phyloP scores from a whole-genome alignment of 2,888 invertebrate species.

The Eretmocerus hayati region DNA sequence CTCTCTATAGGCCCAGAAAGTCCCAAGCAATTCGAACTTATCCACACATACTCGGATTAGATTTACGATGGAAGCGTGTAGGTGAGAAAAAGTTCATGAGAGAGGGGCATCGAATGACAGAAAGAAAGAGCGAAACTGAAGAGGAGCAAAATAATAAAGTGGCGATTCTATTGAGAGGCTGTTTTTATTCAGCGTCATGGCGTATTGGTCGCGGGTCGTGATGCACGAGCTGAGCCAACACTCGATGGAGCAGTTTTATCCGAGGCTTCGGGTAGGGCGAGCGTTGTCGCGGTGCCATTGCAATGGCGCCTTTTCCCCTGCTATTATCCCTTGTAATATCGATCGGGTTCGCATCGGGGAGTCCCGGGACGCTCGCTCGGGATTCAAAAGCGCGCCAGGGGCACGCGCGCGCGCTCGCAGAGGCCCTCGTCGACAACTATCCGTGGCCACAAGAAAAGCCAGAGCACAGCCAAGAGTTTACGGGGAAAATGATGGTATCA shows the following conservation, averaged over 20 bases:
- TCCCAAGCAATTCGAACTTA: too few species aligned
- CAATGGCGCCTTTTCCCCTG: conserved; percentile 18
- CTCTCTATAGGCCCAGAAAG: too few species aligned
- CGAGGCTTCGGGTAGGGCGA: neutral
- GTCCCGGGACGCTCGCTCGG: too few species aligned
- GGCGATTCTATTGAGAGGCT: conserved; percentile 8
- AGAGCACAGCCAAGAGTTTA: too few species aligned
- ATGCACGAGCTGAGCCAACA: neutral
- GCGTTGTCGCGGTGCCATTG: neutral
- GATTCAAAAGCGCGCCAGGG: neutral
- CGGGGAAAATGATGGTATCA: conserved; percentile 14
- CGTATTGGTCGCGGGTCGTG: neutral
- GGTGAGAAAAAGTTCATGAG: too few species aligned
- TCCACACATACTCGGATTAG: too few species aligned
- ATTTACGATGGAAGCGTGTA: too few species aligned
- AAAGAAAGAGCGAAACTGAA: neutral
- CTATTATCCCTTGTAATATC: conserved; percentile 11
- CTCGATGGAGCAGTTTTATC: too few species aligned
- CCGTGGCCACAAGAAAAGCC: too few species aligned
- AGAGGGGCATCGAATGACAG: too few species aligned
- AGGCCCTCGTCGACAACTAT: neutral
- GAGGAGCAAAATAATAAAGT: conserved; percentile 11
- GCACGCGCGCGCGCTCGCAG: neutral
- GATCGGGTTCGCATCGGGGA: conserved; percentile 13
- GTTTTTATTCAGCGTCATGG: neutral